A percentile compares a stretch with the other conserved stretches of the same genome.
Evolutionary conservation across 2,888 invertebrate species (phyloP).

Genomic region (Caenorhabditis sp.): DNA sequence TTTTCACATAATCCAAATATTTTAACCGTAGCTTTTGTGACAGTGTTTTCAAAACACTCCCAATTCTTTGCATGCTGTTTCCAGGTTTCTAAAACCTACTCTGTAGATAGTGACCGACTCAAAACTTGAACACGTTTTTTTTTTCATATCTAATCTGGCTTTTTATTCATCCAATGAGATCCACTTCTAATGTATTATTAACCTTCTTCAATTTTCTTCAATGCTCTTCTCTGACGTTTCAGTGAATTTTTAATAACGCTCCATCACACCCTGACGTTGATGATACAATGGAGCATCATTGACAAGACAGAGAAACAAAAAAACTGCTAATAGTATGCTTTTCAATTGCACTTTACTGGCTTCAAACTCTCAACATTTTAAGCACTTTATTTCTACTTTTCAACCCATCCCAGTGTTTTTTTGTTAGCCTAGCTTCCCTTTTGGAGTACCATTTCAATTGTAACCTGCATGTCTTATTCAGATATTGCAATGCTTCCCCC

Average conservation of each 20-base stretch:
- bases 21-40: too few relatives aligned
- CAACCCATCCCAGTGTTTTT: background rate
- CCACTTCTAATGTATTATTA: background rate
- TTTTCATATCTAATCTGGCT: background rate
- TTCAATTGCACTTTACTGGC: background rate
- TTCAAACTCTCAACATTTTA: too few relatives aligned
- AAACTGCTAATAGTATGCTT: background rate
- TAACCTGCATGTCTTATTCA: constrained; percentile 4
- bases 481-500: constrained; percentile 11
- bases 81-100: constrained; percentile 3
- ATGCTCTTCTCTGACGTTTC: background rate
- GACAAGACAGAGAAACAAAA: too few relatives aligned
- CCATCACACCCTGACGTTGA: too few relatives aligned
- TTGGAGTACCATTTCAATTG: constrained; percentile 28
- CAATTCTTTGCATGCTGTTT: background rate
- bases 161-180: constrained; percentile 10
- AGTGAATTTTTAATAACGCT: background rate
- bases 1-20: background rate
- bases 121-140: constrained; percentile 24
- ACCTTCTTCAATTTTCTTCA: background rate
- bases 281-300: too few relatives aligned
- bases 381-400: too few relatives aligned
- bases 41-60: background rate
- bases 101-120: background rate
- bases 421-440: background rate